phyloP scores from a whole-genome alignment of 2,888 invertebrate genomes.

The Prosapia bicincta region DNA sequence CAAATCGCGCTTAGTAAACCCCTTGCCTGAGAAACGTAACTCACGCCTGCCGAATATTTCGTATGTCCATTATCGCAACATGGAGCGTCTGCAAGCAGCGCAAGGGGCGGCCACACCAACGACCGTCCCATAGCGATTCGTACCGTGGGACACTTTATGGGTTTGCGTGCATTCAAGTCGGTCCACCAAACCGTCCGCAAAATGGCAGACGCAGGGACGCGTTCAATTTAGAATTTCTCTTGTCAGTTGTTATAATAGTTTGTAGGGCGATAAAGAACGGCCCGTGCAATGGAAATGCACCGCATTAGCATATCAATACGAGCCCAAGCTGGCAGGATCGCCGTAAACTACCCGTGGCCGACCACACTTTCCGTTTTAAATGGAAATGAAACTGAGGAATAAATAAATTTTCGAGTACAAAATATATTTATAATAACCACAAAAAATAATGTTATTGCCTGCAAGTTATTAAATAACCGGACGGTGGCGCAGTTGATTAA shows the following conservation, averaged over 20 bases:
- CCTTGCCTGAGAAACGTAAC: no score
- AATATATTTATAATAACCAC: conserved; percentile 2
- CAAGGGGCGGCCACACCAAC: no score
- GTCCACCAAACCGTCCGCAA: no score
- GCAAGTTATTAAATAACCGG: not conserved
- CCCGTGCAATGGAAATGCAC: not conserved
- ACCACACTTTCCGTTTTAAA: not conserved
- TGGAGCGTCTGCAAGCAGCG: no score
- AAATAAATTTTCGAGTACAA: not conserved
- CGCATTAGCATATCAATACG: not conserved
- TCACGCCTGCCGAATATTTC: no score
- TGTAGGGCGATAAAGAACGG: not conserved
- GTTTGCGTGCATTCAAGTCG: not conserved
- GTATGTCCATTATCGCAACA: no score
- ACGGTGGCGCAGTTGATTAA: not conserved
- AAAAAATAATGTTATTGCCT: conserved; percentile 2
- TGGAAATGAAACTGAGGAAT: not conserved
- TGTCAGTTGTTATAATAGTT: not conserved
- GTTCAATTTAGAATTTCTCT: not conserved
- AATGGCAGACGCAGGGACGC: no score
- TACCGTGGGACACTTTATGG: not conserved
- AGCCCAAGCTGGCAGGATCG: not conserved
- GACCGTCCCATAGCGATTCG: no score
- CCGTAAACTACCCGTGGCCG: not conserved
- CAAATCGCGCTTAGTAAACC: no score